These are phyloP conservation scores for Leptopilina boulardi DNA, from an alignment of 1,140 invertebrate species.

Conservation along the genomic window DNA sequence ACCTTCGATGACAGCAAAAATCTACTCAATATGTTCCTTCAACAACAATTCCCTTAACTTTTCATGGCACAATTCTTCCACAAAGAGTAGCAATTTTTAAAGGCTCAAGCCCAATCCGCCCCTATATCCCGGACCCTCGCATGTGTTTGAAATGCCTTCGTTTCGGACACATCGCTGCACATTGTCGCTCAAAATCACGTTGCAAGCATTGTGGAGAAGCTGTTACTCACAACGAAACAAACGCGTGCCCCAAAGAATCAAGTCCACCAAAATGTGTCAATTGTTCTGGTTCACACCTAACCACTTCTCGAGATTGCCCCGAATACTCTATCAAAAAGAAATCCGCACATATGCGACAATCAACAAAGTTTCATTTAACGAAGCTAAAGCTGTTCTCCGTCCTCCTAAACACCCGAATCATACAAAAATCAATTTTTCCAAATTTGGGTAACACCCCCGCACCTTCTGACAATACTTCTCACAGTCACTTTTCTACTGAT, in stretches of 20 bases:
- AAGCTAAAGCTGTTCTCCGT: not conserved
- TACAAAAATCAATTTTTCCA: not conserved
- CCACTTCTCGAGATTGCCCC: not conserved
- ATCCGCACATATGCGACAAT: not conserved
- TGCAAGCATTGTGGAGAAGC: not conserved
- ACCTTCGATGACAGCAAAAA: no score
- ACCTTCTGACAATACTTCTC: not conserved
- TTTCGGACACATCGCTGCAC: not conserved
- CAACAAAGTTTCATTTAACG: not conserved
- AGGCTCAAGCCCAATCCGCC: no score
- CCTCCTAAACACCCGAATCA: not conserved
- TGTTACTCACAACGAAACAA: not conserved
- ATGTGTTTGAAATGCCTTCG: not conserved
- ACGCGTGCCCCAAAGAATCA: not conserved
- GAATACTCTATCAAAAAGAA: not conserved
- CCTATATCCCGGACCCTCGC: no score
- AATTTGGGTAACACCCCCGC: not conserved
- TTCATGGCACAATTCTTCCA: no score
- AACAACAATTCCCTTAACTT: no score
- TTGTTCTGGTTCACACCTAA: not conserved
- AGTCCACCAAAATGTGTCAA: not conserved
- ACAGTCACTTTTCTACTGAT: not conserved
- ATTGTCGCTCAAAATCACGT: not conserved
- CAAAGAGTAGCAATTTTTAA: no score
- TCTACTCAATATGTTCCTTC: no score